phyloP scores from a whole-genome alignment of 2,797 vertebrate genomes.

The Adelosebastes latens region DNA sequence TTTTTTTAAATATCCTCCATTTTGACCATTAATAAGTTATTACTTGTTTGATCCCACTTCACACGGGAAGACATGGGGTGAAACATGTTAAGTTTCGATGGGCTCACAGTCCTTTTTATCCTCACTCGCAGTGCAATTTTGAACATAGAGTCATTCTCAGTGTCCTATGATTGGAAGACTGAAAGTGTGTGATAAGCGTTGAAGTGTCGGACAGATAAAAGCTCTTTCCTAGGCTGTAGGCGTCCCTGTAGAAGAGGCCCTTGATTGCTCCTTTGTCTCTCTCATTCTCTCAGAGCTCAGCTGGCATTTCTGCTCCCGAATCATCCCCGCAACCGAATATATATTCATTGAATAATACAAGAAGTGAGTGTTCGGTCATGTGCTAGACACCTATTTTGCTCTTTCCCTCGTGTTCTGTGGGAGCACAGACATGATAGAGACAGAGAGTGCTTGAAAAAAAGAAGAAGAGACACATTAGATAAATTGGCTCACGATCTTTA shows the following conservation, averaged over 20 bases:
- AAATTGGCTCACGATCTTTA: conserved; percentile 44
- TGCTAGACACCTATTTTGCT: conserved; percentile 51
- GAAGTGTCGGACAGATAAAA: conserved; percentile 61
- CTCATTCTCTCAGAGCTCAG: conserved; percentile 55
- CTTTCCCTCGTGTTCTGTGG: conserved; percentile 29
- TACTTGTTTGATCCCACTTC: neutral
- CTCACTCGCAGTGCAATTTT: conserved; percentile 25
- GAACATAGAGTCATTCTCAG: conserved; percentile 35
- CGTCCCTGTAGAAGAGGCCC: conserved; percentile 49
- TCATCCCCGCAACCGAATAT: conserved; percentile 45
- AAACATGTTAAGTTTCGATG: conserved; percentile 12
- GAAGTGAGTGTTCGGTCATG: conserved; percentile 45
- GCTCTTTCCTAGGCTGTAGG: conserved; percentile 47
- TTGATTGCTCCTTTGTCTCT: conserved; percentile 68
- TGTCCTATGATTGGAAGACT: conserved; percentile 51
- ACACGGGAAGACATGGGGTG: neutral
- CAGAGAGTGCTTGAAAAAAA: neutral
- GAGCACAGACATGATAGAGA: conserved; percentile 32
- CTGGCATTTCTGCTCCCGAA: conserved; percentile 42
- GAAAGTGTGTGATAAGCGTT: conserved; percentile 58
- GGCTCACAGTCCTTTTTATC: conserved; percentile 12
- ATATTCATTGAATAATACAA: conserved; percentile 69
- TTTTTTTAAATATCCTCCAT: neutral
- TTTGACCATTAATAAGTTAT: conserved; percentile 20
- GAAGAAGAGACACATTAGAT: conserved; percentile 38